A percentile compares a stretch with the other conserved stretches of the same genome.
Conservation (phyloP, 2,888 invertebrate genomes). For the Callosobruchus maculatus region DNA sequence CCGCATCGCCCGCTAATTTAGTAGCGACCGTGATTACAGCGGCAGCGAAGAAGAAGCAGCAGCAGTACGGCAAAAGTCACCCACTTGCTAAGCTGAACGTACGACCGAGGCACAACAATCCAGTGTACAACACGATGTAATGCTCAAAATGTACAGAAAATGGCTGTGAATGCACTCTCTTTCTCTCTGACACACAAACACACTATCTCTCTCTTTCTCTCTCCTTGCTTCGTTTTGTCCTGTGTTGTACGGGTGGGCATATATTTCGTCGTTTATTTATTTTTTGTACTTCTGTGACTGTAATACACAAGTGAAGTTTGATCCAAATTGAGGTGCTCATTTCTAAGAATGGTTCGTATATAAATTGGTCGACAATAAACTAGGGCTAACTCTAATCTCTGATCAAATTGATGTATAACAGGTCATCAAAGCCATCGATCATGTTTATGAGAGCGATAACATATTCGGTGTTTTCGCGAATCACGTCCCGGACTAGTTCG, state of each 20-base stretch:
- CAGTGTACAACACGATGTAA: constrained; percentile 89
- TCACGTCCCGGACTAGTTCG: too few relatives aligned
- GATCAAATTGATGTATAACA: too few relatives aligned
- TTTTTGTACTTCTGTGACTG: constrained; percentile 1
- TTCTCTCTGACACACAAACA: constrained; percentile 14
- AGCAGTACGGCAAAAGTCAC: constrained; percentile 90
- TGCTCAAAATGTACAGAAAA: constrained; percentile 31
- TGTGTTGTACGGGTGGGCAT: not conserved
- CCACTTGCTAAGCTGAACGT: constrained; percentile 83
- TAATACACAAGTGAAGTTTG: not conserved
- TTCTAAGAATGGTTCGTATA: not conserved
- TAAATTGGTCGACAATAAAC: not conserved
- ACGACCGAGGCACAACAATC: constrained; percentile 74
- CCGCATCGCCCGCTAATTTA: constrained; percentile 46
- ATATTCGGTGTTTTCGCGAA: too few relatives aligned
- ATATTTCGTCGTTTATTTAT: not conserved
- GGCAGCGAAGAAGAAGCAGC: constrained; percentile 66
- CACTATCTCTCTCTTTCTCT: not conserved
- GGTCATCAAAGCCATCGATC: too few relatives aligned
- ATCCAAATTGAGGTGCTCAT: not conserved
- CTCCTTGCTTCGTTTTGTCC: constrained; percentile 1
- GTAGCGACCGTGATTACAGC: constrained; percentile 67
- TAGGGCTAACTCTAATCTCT: too few relatives aligned
- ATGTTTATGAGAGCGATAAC: too few relatives aligned
- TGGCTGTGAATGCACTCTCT: constrained; percentile 39